phyloP scores from a whole-genome alignment of 1,140 invertebrate species.

The Leucophenga varia region DNA sequence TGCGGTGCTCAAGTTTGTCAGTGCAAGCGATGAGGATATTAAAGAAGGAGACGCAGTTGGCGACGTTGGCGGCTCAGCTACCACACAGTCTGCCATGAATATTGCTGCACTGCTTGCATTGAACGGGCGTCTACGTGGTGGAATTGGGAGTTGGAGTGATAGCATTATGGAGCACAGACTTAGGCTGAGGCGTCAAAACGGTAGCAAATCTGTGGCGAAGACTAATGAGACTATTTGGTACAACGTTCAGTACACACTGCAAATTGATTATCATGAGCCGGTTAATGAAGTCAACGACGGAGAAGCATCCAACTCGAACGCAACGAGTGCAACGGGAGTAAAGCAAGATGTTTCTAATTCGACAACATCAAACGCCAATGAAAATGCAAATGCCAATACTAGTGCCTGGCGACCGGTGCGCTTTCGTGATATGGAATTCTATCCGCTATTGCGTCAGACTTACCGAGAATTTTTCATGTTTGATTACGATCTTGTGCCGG shows the following conservation, averaged over 20 bases:
- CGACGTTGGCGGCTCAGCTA: conserved; percentile 8
- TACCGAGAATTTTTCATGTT: conserved; percentile 71
- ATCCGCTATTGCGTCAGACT: conserved; percentile 65
- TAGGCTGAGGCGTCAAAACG: conserved; percentile 6
- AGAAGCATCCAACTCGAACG: too few relatives aligned
- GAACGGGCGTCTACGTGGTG: too few relatives aligned
- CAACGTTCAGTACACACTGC: conserved; percentile 25
- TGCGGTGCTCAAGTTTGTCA: conserved; percentile 54
- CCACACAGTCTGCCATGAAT: conserved; percentile 22
- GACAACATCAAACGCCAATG: too few relatives aligned
- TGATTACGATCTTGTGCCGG: conserved; percentile 66
- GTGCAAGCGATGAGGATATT: background rate
- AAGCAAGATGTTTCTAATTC: background rate
- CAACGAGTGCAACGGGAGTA: too few relatives aligned
- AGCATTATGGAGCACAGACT: too few relatives aligned
- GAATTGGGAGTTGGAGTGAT: too few relatives aligned
- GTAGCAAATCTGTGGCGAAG: background rate
- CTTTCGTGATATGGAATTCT: conserved; percentile 52
- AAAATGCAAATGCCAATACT: background rate
- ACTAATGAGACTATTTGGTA: conserved; percentile 6
- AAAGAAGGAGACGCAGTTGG: conserved; percentile 19
- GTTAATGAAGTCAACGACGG: background rate
- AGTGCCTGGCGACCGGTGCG: conserved; percentile 34
- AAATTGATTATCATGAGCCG: conserved; percentile 32
- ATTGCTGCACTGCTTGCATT: conserved; percentile 9